Evolutionary conservation across 53 echinoderm and acorn worm species (phyloP), one percentile per base, ranked within the genome.

Genomic region (Henricia sp.): DNA sequence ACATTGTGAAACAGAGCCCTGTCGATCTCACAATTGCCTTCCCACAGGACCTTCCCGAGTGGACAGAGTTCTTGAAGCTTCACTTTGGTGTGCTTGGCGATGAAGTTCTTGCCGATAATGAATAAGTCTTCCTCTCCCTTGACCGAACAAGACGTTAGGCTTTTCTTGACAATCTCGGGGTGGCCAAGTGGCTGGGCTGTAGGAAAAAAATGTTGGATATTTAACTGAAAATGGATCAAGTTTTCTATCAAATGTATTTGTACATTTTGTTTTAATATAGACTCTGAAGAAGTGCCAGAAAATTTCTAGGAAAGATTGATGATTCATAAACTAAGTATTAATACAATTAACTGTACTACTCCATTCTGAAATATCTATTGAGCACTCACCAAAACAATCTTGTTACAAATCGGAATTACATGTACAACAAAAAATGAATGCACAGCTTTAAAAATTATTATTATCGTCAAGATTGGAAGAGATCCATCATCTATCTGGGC

Each of bases 101-200:
- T 90, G 78, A 97, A 97, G 83, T 97, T 97, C 84, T 97, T 97
- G 71, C 97, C 97, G 21, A 97, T 91, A 70, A 97, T 94, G 82
- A 97, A 97, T 52, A 97, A 69, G 42, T 97, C 97, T 38, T 97
- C 92, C 3, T 92, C 93, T 44, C 97, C 97, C 38, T 90, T 72
- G 25, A 90, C 92, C 27, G 97, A 90, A 54, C 92, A 92, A 13
- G 68, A 57, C 1, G 86, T 88, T 32, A 94, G 75, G 82, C 94
- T 94, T 85, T 90, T 97, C 70, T 97, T 97, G 50, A 94, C 82
- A 16, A 97, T 94, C 83, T 97, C 97, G 17, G 97, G 97, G 50
- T 94, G 94, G 14, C 97, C 97, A 41, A 91, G 92, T 37, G 97
- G 97, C 69, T 97, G 97, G 21, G 97, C 97, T 97, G 87, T 36